Base-by-base conservation (phyloP, 2,888 invertebrate genomes). In the Drosophila kuntzei region DNA sequence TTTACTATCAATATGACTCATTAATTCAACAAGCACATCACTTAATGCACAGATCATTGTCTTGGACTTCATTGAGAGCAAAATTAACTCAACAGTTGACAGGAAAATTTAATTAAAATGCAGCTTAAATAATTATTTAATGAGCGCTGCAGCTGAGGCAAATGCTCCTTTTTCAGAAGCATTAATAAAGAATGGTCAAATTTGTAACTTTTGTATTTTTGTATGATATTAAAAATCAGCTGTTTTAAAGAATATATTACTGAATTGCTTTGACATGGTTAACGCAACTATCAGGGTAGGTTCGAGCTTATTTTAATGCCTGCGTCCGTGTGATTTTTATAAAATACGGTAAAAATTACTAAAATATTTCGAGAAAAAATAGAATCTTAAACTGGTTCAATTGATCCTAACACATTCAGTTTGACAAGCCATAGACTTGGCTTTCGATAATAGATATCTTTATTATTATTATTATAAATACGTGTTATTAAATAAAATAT, bases 1-100 rank as follows among this genome's bases (percentile, higher is more conserved):
- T 66, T 54, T 60, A 63, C 57, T 53, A 65, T 76, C 64, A 62
- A 70, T 87, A 57, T 66, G 50, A 54, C 54, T 68, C 53, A 87
- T 74, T 80, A 64, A 66, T 67, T 77, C 51, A 53, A 51, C 37
- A 62, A n/a, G 39, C 32, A 61, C 60, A 59, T 43, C 46, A n/a
- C 16, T 22, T 37, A 34, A 54, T 62, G 59, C 51, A 37, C 41
- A 50, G 39, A 46, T 37, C 58, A 43, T 60, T 37, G 59, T 66
- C 63, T 76, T 63, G 18, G 34, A 51, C 18, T 54, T 54, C 7
- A 37, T 22, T 41, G 12, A 14, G 8, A 36, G 25, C 16, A 9
- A 47, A 79, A 82, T 79, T 59, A 79, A 64, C 71, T 59, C 62
- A 60, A 14, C 47, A 69, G 60, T 46, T 72, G 61, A 44, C 44